These are phyloP conservation scores for Axea sp. DNA, from an alignment of 2,888 invertebrate genomes.

Conservation along the genomic window DNA sequence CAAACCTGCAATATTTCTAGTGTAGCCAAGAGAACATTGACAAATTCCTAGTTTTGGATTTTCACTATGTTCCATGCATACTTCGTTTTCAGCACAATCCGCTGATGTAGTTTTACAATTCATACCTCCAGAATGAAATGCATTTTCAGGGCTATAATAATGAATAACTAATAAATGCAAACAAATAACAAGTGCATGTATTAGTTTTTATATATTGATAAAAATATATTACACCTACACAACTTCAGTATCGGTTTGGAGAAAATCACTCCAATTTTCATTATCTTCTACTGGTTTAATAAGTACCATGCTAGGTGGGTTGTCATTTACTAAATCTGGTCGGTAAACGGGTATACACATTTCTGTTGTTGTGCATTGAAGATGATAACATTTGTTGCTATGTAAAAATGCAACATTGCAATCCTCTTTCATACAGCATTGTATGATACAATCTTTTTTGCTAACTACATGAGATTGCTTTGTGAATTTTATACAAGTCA, in stretches of 20 bases:
- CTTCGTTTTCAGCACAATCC: conserved; percentile 85
- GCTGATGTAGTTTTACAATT: conserved; percentile 83
- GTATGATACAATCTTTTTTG: conserved; percentile 84
- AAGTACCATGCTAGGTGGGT: conserved; percentile 87
- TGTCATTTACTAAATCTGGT: conserved; percentile 81
- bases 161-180: neutral
- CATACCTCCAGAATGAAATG: conserved; percentile 79
- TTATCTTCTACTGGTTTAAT: conserved; percentile 85
- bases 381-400: conserved; percentile 88
- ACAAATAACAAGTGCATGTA: too few species aligned
- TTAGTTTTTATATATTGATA: neutral
- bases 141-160: conserved; percentile 70
- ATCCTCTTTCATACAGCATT: conserved; percentile 84
- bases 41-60: conserved; percentile 86
- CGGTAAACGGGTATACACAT: conserved; percentile 85
- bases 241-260: conserved; percentile 67
- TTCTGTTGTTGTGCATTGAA: conserved; percentile 86
- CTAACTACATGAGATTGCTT: conserved; percentile 81
- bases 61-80: conserved; percentile 82
- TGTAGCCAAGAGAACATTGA: conserved; percentile 85
- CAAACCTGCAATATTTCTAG: conserved; percentile 80
- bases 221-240: conserved; percentile 61
- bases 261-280: conserved; percentile 80
- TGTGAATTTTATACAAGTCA: conserved; percentile 79
- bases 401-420: conserved; percentile 91